phyloP scores from a whole-genome alignment of 2,113 vertebrate genomes.

The Dunckerocampus dactyliophorus region DNA sequence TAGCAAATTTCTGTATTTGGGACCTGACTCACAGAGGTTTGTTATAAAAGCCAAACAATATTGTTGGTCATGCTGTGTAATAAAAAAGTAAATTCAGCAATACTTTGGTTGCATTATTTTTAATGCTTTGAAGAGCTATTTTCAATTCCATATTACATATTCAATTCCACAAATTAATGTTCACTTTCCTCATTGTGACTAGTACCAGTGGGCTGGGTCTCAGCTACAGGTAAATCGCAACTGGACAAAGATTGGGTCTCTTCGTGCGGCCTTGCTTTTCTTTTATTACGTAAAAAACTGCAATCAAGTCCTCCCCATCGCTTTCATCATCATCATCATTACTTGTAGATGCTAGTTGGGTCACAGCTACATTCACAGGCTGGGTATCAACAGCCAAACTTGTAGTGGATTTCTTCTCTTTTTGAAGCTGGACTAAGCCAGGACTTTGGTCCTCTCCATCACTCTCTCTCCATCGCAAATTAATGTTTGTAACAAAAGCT shows the following conservation, averaged over 20 bases:
- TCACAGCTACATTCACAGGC: background rate
- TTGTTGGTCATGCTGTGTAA: too few relatives aligned
- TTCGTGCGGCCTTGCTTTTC: background rate
- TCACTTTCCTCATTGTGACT: slow-evolving; percentile 13
- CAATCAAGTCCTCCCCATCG: slow-evolving; percentile 3
- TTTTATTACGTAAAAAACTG: background rate
- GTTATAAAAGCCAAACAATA: too few relatives aligned
- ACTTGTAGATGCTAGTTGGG: slow-evolving; percentile 21
- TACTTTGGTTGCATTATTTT: too few relatives aligned
- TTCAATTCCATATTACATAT: too few relatives aligned
- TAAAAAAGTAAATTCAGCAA: too few relatives aligned
- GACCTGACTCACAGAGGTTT: too few relatives aligned
- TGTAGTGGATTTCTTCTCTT: background rate
- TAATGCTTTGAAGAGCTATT: too few relatives aligned
- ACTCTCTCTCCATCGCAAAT: too few relatives aligned
- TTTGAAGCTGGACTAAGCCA: background rate
- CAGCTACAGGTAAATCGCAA: slow-evolving; percentile 14
- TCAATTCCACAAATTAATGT: too few relatives aligned
- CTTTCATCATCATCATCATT: slow-evolving; percentile 1
- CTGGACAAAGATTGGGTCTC: slow-evolving; percentile 4
- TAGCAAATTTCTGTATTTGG: too few relatives aligned
- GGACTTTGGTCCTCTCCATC: background rate
- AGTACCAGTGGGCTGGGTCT: slow-evolving; percentile 41
- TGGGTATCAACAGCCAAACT: background rate
- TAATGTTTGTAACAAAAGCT: too few relatives aligned